Conservation (phyloP, 2,113 vertebrate genomes). For the Numida meleagris region DNA sequence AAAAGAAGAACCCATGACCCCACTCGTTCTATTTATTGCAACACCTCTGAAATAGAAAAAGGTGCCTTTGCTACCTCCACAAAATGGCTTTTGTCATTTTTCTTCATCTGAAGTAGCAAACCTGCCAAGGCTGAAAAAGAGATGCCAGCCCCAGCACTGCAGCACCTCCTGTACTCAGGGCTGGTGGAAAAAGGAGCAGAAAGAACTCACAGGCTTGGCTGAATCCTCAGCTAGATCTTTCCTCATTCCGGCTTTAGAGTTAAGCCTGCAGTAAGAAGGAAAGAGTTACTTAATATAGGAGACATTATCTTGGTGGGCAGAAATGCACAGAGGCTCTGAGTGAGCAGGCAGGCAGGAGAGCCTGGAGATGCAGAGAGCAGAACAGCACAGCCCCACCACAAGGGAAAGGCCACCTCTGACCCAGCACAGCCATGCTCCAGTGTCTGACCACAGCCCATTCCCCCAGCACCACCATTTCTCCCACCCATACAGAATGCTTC, state of each 20-base stretch:
- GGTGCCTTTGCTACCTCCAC: not conserved
- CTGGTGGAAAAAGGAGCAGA: not conserved
- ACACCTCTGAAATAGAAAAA: slow-evolving; percentile 30
- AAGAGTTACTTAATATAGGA: not conserved
- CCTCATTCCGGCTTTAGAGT: not conserved
- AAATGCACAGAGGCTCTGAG: not conserved
- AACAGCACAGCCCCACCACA: not conserved
- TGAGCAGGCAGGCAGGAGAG: not conserved
- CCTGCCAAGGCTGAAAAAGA: not conserved
- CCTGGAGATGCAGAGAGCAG: not conserved
- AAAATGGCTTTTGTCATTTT: not conserved
- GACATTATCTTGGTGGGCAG: not conserved
- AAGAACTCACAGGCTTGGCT: not conserved
- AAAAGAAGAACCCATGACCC: not conserved
- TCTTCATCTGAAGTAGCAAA: not conserved
- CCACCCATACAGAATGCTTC: not conserved
- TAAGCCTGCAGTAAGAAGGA: not conserved
- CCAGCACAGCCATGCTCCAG: not conserved
- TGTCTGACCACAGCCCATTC: not conserved
- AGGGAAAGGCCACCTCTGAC: not conserved
- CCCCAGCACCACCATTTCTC: not conserved
- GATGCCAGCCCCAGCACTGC: not conserved
- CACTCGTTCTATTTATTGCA: slow-evolving; percentile 6
- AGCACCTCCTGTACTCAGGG: rapidly evolving
- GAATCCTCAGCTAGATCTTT: not conserved